phyloP scores from a whole-genome alignment of 2,797 vertebrate species.

The Bovichtus diacanthus region DNA sequence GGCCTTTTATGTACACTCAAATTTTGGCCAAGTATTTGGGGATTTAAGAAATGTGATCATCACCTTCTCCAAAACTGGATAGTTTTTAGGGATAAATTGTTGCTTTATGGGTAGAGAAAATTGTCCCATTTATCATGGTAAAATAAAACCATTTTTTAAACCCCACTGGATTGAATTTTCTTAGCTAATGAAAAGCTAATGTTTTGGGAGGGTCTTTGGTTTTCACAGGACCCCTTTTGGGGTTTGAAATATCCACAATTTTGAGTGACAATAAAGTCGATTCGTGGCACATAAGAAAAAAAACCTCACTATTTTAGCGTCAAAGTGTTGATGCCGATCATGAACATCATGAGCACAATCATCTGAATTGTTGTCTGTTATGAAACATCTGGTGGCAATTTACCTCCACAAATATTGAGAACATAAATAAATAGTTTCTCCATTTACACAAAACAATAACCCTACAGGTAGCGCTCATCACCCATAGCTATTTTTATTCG shows the following conservation, averaged over 20 bases:
- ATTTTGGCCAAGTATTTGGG: slow-evolving; percentile 5
- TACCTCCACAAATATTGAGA: slow-evolving; percentile 6
- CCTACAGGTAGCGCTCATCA: slow-evolving; percentile 8
- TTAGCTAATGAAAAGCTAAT: not conserved
- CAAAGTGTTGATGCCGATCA: not conserved
- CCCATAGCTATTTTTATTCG: not conserved
- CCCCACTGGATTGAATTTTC: not conserved
- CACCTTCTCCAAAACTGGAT: not conserved
- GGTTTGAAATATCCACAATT: not conserved
- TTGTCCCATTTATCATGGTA: not conserved
- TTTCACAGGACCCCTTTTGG: not conserved
- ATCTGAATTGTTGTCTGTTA: slow-evolving; percentile 15
- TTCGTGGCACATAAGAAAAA: not conserved
- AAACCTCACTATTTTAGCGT: not conserved
- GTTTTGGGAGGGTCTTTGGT: not conserved
- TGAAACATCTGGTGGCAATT: slow-evolving; percentile 42
- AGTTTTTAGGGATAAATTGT: not conserved
- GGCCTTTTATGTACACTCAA: slow-evolving; percentile 4
- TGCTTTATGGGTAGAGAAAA: not conserved
- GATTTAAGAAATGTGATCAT: not conserved
- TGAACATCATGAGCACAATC: not conserved
- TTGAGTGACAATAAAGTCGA: not conserved
- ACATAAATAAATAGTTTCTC: slow-evolving; percentile 5
- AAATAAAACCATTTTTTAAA: slow-evolving; percentile 11
- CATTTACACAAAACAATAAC: not conserved